These are phyloP conservation scores for Andricus grossulariae DNA, from an alignment of 1,140 invertebrate genomes.

Conservation along the genomic window DNA sequence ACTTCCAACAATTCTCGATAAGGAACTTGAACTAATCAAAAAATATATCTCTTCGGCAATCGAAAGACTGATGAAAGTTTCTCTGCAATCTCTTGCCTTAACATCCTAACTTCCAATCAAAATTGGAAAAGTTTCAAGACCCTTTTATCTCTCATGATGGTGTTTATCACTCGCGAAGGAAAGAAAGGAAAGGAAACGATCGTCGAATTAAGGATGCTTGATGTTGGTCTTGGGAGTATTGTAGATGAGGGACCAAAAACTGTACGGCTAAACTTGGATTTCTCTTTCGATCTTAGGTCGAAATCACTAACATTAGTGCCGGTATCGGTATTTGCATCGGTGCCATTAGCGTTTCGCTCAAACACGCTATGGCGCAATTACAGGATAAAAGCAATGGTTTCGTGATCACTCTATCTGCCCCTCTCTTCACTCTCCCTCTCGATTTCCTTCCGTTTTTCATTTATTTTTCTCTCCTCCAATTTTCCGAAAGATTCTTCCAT, in stretches of 20 bases:
- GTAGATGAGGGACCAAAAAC: conserved; percentile 6
- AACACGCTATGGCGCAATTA: conserved; percentile 71
- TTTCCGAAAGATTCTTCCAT: background rate
- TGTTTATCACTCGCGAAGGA: conserved; percentile 20
- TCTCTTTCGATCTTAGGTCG: conserved; percentile 48
- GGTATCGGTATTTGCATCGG: conserved; percentile 71
- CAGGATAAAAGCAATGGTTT: conserved; percentile 61
- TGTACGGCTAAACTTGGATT: background rate
- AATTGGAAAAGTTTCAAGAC: conserved; percentile 30
- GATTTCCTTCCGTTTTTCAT: background rate
- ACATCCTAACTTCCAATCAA: conserved; percentile 32
- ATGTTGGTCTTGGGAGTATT: conserved; percentile 9
- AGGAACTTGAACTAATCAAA: background rate
- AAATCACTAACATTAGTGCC: conserved; percentile 64
- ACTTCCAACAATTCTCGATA: too few relatives aligned
- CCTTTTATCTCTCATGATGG: conserved; percentile 29
- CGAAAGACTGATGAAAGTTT: conserved; percentile 24
- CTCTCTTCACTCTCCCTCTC: background rate
- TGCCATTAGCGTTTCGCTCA: conserved; percentile 66
- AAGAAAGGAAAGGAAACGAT: background rate
- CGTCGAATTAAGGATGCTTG: background rate
- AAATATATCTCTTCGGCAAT: conserved; percentile 12
- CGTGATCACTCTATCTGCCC: conserved; percentile 60
- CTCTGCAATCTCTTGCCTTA: conserved; percentile 5
- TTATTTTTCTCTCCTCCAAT: background rate